phyloP scores from a whole-genome alignment of 2,888 invertebrate genomes.

The Cataglyphis altisquamis region DNA sequence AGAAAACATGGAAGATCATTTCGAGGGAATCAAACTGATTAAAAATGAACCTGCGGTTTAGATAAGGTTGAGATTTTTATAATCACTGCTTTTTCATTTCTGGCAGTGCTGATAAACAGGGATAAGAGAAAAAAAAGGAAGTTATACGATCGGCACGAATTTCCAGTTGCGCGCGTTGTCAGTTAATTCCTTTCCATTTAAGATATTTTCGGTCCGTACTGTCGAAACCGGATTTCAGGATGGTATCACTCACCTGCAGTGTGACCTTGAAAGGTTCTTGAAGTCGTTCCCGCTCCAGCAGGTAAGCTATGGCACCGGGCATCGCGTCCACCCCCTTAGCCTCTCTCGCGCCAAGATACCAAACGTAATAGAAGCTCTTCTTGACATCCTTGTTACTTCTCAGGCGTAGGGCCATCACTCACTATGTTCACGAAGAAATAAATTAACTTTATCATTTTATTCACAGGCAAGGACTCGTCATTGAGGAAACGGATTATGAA shows the following conservation, averaged over 20 bases:
- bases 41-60: constrained; percentile 49
- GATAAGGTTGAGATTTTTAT: constrained; percentile 70
- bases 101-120: constrained; percentile 43
- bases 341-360: constrained; percentile 98
- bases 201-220: constrained; percentile 66
- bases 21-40: constrained; percentile 45
- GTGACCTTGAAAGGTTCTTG: constrained; percentile 97
- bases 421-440: constrained; percentile 60
- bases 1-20: constrained; percentile 32
- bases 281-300: constrained; percentile 94
- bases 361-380: constrained; percentile 96
- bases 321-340: constrained; percentile 96
- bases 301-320: constrained; percentile 93
- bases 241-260: constrained; percentile 89
- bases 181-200: constrained; percentile 54
- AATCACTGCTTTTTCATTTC: constrained; percentile 74
- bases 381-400: constrained; percentile 93
- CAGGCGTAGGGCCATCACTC: constrained; percentile 92
- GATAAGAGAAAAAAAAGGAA: constrained; percentile 17
- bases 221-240: constrained; percentile 74
- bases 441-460: constrained; percentile 16
- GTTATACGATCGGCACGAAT: not conserved
- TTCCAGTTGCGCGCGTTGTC: not conserved
- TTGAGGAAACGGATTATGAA: constrained; percentile 34
- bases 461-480: constrained; percentile 12